Conservation (phyloP, 2,888 invertebrate genomes). For the Adelognathus sp. region DNA sequence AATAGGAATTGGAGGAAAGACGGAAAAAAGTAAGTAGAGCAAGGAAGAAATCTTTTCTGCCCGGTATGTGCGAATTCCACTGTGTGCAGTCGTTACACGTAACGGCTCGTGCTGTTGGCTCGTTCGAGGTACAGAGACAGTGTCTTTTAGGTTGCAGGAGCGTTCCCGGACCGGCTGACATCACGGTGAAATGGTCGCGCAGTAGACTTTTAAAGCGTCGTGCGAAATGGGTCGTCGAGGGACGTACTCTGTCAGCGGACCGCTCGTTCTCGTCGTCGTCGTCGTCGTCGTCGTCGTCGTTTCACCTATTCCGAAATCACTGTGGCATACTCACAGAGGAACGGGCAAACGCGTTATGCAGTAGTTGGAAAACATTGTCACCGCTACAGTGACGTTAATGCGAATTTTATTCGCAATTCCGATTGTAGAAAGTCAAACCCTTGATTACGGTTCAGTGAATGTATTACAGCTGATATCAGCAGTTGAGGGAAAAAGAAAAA, state of each 20-base stretch:
- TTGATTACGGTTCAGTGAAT: no score
- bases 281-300: conserved; percentile 12
- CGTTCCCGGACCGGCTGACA: conserved; percentile 11
- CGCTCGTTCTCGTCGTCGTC: conserved; percentile 25
- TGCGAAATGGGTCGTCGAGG: conserved; percentile 61
- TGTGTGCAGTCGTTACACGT: conserved; percentile 55
- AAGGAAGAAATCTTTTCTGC: conserved; percentile 16
- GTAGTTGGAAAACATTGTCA: no score
- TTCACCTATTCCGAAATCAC: neutral
- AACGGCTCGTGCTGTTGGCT: conserved; percentile 53
- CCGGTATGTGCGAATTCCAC: neutral
- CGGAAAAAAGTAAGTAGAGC: conserved; percentile 14
- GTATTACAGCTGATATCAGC: no score
- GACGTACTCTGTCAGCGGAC: conserved; percentile 45
- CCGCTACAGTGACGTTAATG: no score
- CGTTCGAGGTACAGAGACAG: conserved; percentile 49
- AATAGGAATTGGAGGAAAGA: neutral
- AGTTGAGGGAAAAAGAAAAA: no score
- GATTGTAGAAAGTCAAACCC: no score
- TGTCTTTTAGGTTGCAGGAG: conserved; percentile 23
- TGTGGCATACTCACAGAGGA: no score
- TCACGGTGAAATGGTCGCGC: conserved; percentile 53
- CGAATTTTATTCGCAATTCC: no score
- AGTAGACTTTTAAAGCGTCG: conserved; percentile 60
- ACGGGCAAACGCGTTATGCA: no score